Evolutionary conservation across 1,140 invertebrate species (phyloP).

Genomic region (Zaprionus taronus): DNA sequence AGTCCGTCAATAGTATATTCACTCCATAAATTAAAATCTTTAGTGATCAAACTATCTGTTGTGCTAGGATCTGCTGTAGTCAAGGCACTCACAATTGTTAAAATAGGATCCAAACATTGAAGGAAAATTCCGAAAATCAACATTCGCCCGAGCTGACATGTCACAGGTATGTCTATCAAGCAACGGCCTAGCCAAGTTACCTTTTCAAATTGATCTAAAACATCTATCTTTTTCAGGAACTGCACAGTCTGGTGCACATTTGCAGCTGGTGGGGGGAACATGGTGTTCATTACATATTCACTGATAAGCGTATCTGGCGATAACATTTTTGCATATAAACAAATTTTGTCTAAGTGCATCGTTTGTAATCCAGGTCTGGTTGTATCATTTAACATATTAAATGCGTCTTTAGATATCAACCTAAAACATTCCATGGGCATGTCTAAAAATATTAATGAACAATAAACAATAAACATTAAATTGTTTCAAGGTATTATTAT

Average conservation of each 20-base stretch:
- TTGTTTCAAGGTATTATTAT: not conserved
- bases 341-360: conserved; percentile 70
- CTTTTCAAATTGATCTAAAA: conserved; percentile 92
- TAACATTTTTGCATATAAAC: conserved; percentile 64
- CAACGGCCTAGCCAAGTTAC: conserved; percentile 94
- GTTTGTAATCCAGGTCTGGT: conserved; percentile 44
- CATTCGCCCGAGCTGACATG: conserved; percentile 96
- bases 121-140: conserved; percentile 95
- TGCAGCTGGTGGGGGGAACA: conserved; percentile 88
- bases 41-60: conserved; percentile 84
- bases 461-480: not conserved
- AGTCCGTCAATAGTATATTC: conserved; percentile 88
- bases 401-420: conserved; percentile 48
- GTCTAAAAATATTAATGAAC: not conserved
- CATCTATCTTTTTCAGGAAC: conserved; percentile 93
- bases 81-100: conserved; percentile 95
- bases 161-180: conserved; percentile 94
- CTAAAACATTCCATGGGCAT: conserved; percentile 60
- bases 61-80: conserved; percentile 93
- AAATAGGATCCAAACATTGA: conserved; percentile 96
- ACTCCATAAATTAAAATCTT: conserved; percentile 69
- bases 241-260: conserved; percentile 92
- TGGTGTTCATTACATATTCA: conserved; percentile 66
- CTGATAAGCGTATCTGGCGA: conserved; percentile 57
- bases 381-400: conserved; percentile 25